Evolutionary conservation across 1,140 invertebrate genomes (phyloP).

Genomic region (Drosophila ogumai): DNA sequence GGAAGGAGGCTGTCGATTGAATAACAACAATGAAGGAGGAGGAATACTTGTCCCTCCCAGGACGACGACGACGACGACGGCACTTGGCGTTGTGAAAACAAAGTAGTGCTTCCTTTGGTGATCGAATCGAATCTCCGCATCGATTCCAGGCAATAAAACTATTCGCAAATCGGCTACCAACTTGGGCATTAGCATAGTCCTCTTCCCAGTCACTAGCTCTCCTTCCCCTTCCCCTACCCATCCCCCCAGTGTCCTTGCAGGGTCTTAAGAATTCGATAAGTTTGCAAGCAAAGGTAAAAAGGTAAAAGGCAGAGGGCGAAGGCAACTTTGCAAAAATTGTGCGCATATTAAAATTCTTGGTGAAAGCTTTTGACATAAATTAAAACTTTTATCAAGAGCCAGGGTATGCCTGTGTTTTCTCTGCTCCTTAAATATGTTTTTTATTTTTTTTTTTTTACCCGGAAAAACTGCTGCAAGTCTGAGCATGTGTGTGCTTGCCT

Average conservation of each 20-base stretch:
- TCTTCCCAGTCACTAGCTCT: neutral
- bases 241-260: neutral
- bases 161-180: constrained; percentile 11
- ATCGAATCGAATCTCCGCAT: neutral
- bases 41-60: neutral
- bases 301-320: neutral
- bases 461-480: constrained; percentile 9
- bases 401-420: constrained; percentile 10
- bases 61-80: neutral
- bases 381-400: constrained; percentile 74
- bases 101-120: constrained; percentile 5
- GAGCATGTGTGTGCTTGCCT: constrained; percentile 7
- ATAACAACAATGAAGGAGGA: constrained; percentile 16
- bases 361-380: constrained; percentile 84
- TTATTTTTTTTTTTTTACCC: neutral
- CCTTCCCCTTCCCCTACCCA: neutral
- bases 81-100: constrained; percentile 8
- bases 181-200: constrained; percentile 17
- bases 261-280: constrained; percentile 20
- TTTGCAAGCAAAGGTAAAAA: constrained; percentile 10
- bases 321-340: constrained; percentile 78
- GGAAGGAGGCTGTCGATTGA: constrained; percentile 15
- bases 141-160: constrained; percentile 13
- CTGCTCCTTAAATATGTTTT: neutral
- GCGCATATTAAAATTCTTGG: constrained; percentile 84